Percentiles rank a stretch among this genome's conserved stretches.
Evolutionary conservation across 2,113 vertebrate species (phyloP).

Genomic region (Pomatorhinus ruficollis): DNA sequence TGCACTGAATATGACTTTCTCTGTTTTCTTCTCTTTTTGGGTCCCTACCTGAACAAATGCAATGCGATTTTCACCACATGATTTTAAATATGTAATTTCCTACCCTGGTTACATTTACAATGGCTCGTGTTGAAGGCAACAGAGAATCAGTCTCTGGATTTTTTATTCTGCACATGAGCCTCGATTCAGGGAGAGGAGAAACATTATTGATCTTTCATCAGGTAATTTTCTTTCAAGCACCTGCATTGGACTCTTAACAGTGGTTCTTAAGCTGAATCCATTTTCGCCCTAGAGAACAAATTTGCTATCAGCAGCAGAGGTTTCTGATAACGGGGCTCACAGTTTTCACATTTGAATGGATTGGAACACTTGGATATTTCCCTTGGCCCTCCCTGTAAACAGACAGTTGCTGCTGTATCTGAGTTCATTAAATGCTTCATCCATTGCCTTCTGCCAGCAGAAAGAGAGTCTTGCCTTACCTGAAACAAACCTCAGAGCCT

Average conservation of each 20-base stretch:
- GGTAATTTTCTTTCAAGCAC: slow-evolving; percentile 44
- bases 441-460: neutral
- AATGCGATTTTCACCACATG: neutral
- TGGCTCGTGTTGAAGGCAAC: rapidly evolving
- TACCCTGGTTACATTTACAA: neutral
- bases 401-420: neutral
- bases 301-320: slow-evolving; percentile 10
- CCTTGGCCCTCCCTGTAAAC: neutral
- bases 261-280: neutral
- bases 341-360: neutral
- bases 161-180: neutral
- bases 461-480: neutral
- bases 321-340: neutral
- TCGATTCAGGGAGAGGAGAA: neutral
- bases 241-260: neutral
- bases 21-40: neutral
- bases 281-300: neutral
- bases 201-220: slow-evolving; percentile 55
- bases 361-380: neutral
- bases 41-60: neutral
- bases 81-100: neutral
- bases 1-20: neutral
- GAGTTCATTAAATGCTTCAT: neutral
- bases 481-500: neutral
- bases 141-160: neutral